phyloP scores from a whole-genome alignment of 2,888 invertebrate species.

The Agrochola circellaris region DNA sequence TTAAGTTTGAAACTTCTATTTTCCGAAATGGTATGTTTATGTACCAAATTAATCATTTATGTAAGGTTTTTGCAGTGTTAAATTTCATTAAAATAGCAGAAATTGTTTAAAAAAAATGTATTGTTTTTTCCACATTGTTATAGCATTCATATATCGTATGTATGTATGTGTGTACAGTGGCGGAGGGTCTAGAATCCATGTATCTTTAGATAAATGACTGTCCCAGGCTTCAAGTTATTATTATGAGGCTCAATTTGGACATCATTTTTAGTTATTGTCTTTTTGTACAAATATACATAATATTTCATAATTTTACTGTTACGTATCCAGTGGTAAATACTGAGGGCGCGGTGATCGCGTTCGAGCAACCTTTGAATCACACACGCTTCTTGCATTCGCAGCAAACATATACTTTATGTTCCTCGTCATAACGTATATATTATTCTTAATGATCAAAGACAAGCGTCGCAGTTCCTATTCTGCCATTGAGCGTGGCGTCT shows the following conservation, averaged over 20 bases:
- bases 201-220: constrained; percentile 47
- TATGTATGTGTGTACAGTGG: constrained; percentile 25
- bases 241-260: constrained; percentile 29
- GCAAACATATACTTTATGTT: not conserved
- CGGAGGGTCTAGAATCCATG: constrained; percentile 13
- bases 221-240: constrained; percentile 13
- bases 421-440: not conserved
- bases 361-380: not conserved
- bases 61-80: constrained; percentile 58
- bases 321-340: constrained; percentile 3
- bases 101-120: constrained; percentile 31
- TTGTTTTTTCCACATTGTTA: constrained; percentile 32
- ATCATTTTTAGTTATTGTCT: constrained; percentile 2
- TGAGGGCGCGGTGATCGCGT: not conserved
- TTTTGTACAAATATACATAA: constrained; percentile 1
- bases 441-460: constrained; percentile 4
- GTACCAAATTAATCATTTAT: constrained; percentile 55
- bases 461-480: not conserved
- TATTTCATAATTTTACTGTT: constrained; percentile 1
- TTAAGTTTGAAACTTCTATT: constrained; percentile 41
- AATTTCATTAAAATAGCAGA: constrained; percentile 45
- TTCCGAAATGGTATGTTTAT: constrained; percentile 48
- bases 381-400: not conserved
- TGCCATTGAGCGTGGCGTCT: not conserved
- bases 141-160: constrained; percentile 3